A percentile compares a stretch with the other conserved stretches of the same genome.
These are phyloP conservation scores for Odocoileus virginianus DNA, from an alignment of 2,113 vertebrate species.

Conservation along the genomic window DNA sequence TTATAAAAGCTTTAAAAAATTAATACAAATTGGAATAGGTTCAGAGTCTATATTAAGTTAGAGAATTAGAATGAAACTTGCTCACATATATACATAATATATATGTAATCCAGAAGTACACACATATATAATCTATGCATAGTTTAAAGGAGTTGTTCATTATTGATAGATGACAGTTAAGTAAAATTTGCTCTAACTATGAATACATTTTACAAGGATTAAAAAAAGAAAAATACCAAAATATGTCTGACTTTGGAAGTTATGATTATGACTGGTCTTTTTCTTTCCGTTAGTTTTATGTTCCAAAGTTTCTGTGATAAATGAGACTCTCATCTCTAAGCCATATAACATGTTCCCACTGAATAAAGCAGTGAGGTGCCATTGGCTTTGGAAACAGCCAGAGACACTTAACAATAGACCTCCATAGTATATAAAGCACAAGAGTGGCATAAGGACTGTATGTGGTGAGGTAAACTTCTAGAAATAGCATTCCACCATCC, in stretches of 20 bases:
- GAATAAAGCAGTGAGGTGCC: neutral
- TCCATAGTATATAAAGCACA: neutral
- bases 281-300: neutral
- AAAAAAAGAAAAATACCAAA: neutral
- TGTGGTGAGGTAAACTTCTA: neutral
- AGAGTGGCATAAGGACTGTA: neutral
- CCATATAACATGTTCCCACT: neutral
- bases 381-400: neutral
- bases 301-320: neutral
- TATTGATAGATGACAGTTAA: neutral
- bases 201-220: neutral
- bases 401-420: neutral
- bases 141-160: neutral
- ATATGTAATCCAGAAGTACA: neutral
- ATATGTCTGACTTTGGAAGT: neutral
- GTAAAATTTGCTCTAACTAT: neutral
- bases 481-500: neutral
- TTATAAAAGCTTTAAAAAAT: slow-evolving; percentile 13
- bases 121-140: neutral
- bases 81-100: neutral
- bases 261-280: neutral
- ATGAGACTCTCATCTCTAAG: neutral
- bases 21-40: neutral
- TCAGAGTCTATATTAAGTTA: neutral
- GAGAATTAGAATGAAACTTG: neutral